phyloP scores from a whole-genome alignment of 2,113 vertebrate species.

The Ellobius talpinus region DNA sequence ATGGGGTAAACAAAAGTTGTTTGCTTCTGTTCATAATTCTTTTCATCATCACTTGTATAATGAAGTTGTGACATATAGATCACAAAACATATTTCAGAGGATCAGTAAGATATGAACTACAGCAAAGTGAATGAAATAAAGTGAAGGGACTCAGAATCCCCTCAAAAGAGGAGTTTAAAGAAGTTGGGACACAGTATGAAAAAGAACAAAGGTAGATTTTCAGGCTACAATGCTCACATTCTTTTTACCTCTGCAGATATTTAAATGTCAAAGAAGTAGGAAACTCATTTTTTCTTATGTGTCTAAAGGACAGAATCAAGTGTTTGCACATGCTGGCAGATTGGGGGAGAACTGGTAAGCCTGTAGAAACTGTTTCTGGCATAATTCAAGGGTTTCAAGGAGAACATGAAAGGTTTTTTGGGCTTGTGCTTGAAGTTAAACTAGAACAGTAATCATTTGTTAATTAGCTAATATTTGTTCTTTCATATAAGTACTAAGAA shows the following conservation, averaged over 20 bases:
- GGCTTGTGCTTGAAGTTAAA: conserved; percentile 16
- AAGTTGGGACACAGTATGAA: not conserved
- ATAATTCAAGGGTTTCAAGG: not conserved
- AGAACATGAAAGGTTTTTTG: not conserved
- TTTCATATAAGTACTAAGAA: conserved; percentile 18
- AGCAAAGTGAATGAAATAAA: not conserved
- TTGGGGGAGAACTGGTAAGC: not conserved
- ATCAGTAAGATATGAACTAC: not conserved
- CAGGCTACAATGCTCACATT: not conserved
- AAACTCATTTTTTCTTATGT: not conserved
- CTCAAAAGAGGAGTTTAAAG: not conserved
- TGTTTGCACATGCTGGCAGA: not conserved
- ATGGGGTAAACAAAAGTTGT: not conserved
- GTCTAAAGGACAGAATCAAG: not conserved
- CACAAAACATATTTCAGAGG: conserved; percentile 40
- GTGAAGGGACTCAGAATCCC: not conserved
- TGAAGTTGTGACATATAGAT: not conserved
- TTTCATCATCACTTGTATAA: conserved; percentile 4
- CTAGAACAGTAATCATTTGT: not conserved
- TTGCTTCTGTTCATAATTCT: not conserved
- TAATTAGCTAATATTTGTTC: not conserved
- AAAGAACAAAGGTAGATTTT: not conserved
- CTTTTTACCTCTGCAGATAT: not conserved
- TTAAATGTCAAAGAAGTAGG: not conserved
- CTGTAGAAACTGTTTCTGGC: not conserved